phyloP scores from a whole-genome alignment of 1,140 invertebrate species.

The Scylla paramamosain region DNA sequence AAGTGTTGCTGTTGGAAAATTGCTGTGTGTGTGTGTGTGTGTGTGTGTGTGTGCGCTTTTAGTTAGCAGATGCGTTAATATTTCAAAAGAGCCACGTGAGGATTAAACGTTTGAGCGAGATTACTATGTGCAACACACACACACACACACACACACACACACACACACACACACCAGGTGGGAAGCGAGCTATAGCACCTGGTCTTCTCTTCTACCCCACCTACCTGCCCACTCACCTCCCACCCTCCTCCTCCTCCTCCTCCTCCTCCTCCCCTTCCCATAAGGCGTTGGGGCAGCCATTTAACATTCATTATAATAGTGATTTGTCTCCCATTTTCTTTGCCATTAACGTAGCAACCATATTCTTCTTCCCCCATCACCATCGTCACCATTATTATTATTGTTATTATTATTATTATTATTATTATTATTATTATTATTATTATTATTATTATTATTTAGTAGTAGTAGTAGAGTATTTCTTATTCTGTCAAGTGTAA shows the following conservation, averaged over 20 bases:
- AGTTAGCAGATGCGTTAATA: not conserved
- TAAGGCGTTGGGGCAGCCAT: not conserved
- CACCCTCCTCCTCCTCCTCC: not conserved
- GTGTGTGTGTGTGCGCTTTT: not conserved
- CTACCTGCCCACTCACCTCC: not conserved
- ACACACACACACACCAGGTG: slow-evolving; percentile 1
- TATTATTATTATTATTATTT: not conserved
- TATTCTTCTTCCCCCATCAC: not conserved
- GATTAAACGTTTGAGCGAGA: not conserved
- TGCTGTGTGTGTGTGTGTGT: slow-evolving; percentile 1
- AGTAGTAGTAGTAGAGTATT: too few relatives aligned
- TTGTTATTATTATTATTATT: slow-evolving; percentile 10
- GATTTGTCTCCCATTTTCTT: not conserved
- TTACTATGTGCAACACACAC: not conserved
- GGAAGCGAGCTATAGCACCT: not conserved
- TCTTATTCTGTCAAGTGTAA: not conserved
- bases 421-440: not conserved
- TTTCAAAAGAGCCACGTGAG: not conserved
- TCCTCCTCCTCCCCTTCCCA: not conserved
- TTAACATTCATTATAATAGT: not conserved
- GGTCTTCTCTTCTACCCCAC: not conserved
- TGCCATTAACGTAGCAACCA: not conserved
- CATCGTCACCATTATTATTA: not conserved
- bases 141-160: not conserved
- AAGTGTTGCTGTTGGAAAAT: not conserved